Conservation (phyloP, 1,140 invertebrate genomes). For the Plodia interpunctella region DNA sequence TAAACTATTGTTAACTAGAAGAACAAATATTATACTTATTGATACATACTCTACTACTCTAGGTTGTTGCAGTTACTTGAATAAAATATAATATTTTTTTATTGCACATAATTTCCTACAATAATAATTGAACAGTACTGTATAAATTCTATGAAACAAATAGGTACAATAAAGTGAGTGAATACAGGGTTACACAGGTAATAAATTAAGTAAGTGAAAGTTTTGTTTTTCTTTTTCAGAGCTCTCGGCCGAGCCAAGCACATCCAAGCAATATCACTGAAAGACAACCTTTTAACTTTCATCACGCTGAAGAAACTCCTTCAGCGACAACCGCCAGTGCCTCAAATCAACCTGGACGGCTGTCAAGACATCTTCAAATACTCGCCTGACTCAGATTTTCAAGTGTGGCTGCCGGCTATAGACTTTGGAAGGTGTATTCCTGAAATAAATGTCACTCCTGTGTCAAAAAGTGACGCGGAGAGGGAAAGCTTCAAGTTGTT, state of each 20-base stretch:
- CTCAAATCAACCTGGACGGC: slow-evolving; percentile 65
- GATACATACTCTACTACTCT: too few species aligned
- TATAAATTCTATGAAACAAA: too few species aligned
- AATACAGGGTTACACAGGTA: too few species aligned
- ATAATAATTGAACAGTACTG: too few species aligned
- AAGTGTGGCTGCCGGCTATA: slow-evolving; percentile 63
- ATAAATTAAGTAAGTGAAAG: too few species aligned
- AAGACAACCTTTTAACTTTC: slow-evolving; percentile 63
- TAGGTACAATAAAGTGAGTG: too few species aligned
- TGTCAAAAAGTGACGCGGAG: slow-evolving; percentile 52
- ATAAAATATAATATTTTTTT: too few species aligned
- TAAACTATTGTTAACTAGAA: too few species aligned
- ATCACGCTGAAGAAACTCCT: slow-evolving; percentile 72
- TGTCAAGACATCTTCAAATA: slow-evolving; percentile 74
- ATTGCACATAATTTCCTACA: too few species aligned
- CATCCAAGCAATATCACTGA: slow-evolving; percentile 59
- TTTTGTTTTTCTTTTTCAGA: slow-evolving; percentile 47
- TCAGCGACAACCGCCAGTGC: slow-evolving; percentile 64
- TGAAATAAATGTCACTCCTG: slow-evolving; percentile 60
- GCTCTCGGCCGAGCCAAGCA: slow-evolving; percentile 55
- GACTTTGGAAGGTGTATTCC: slow-evolving; percentile 65
- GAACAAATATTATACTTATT: too few species aligned
- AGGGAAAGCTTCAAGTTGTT: slow-evolving; percentile 63
- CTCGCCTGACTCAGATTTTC: slow-evolving; percentile 66
- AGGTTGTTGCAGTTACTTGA: too few species aligned